Evolutionary conservation across 1,140 invertebrate genomes (phyloP), one percentile per base, ranked within the genome.

Genomic region (Mesaphorura yosii): DNA sequence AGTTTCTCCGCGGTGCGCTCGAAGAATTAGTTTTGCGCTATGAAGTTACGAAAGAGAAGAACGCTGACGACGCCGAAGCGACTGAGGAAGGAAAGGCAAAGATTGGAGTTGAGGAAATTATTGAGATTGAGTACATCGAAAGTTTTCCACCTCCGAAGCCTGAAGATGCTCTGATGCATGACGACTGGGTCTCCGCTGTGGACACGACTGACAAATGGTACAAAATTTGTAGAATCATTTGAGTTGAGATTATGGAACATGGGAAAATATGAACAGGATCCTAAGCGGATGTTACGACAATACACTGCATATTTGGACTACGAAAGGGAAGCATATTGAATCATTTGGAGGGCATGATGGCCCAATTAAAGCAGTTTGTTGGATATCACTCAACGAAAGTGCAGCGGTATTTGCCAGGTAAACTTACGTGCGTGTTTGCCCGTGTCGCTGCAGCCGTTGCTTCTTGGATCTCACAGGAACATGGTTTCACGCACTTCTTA

Each of bases 201-300:
- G 78, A 84, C 58, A 76, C 79, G 46, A 70, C 71, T 53, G 76
- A 78, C 23, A 80, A 83, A 72, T 92, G 85, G 84, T 82, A 69
- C n/a, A 66, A 39, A 1, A 5, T 25, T 6, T 10, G n/a, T 34
- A 15, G 44, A 31, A 15, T 22, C 38, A 17, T 51, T 25, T 51
- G 34, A 51, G 2, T 19, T 26, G 28, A 38, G 14, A 17, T 26
- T 49, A 28, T 31, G 22, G 48, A 48, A 55, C 49, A 23, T 48
- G 44, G 40, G 20, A 2, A 42, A 1, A 34, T 38, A 51, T 37
- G 23, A 66, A 41, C 64, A 88, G 85, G 82, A 88, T 95, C 56
- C 66, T 96, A 10, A 85, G 85, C 50, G 92, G 92, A n/a, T 88
- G 88, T 70, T 97, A 96, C 74, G 93, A 97, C 68, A 86, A 88